A percentile compares a stretch with the other conserved stretches of the same genome.
Conservation (phyloP, 2,888 invertebrate species). For the Drosophila niveifrons region DNA sequence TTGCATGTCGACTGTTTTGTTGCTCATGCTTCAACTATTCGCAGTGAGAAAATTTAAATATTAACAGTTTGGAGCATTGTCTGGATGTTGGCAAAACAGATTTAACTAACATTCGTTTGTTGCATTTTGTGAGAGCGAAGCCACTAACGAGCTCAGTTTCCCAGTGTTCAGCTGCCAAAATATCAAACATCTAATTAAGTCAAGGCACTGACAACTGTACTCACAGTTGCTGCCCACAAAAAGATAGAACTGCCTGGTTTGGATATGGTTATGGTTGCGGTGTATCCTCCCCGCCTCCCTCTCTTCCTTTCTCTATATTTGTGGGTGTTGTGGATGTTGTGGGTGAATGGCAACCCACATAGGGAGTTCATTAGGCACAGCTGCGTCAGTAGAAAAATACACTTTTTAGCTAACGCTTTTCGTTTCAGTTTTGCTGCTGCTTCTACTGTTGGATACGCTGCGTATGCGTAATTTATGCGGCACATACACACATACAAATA, state of each 20-base stretch:
- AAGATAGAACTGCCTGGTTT: conserved; percentile 30
- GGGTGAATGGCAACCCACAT: conserved; percentile 48
- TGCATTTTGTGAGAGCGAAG: conserved; percentile 14
- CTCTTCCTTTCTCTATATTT: background rate
- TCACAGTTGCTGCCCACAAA: conserved; percentile 36
- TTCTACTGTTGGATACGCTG: conserved; percentile 47
- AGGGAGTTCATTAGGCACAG: conserved; percentile 74
- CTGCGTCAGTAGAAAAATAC: conserved; percentile 61
- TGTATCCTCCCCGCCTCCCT: background rate
- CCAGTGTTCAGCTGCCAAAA: conserved; percentile 55
- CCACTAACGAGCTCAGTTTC: conserved; percentile 68
- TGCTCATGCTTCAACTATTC: background rate
- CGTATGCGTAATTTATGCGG: conserved; percentile 76
- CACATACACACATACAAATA: conserved; percentile 31
- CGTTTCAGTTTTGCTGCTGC: conserved; percentile 29
- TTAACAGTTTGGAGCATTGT: conserved; percentile 1
- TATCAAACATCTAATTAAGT: conserved; percentile 74
- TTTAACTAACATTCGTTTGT: conserved; percentile 2
- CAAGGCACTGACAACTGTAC: conserved; percentile 42
- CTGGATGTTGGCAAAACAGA: background rate
- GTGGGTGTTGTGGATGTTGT: background rate
- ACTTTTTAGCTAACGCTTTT: conserved; percentile 59
- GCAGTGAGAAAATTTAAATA: background rate
- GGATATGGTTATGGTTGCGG: conserved; percentile 23
- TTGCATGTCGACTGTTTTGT: background rate